phyloP scores from a whole-genome alignment of 2,797 vertebrate species.

The Sorex maritimensis region DNA sequence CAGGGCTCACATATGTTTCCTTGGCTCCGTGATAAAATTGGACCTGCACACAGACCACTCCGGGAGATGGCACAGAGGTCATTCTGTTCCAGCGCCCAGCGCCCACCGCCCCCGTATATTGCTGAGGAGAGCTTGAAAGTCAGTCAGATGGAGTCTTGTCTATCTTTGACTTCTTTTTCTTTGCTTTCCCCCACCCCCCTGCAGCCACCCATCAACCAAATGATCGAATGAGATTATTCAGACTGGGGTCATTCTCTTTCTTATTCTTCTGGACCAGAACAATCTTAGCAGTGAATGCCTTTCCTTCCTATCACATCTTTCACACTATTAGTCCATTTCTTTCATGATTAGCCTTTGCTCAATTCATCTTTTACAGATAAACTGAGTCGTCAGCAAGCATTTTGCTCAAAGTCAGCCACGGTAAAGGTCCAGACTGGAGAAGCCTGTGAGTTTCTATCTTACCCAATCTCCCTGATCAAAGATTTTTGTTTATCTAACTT shows the following conservation, averaged over 20 bases:
- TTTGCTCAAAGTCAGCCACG: constrained; percentile 73
- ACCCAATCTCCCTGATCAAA: constrained; percentile 79
- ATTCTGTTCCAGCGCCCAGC: background rate
- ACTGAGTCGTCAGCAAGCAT: constrained; percentile 80
- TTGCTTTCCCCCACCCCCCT: constrained; percentile 66
- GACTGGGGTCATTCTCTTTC: constrained; percentile 69
- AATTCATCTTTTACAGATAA: constrained; percentile 83
- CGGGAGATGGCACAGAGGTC: constrained; percentile 67
- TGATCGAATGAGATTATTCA: constrained; percentile 55
- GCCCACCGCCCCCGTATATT: background rate
- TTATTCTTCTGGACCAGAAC: constrained; percentile 71
- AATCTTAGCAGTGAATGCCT: constrained; percentile 71
- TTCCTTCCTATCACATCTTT: constrained; percentile 83
- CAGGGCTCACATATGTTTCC: background rate
- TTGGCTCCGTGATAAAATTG: background rate
- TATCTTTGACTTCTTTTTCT: constrained; percentile 75
- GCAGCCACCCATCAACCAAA: constrained; percentile 37
- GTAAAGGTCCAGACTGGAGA: constrained; percentile 24
- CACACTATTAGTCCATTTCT: constrained; percentile 80
- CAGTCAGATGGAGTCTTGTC: constrained; percentile 36
- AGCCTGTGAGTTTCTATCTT: constrained; percentile 76
- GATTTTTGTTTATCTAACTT: constrained; percentile 81
- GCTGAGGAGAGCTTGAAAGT: constrained; percentile 45
- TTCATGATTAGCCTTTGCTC: constrained; percentile 78
- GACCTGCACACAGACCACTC: background rate